Percentiles rank a stretch among this genome's conserved stretches.
Conservation (phyloP, 2,113 vertebrate genomes). For the Sylvia atricapilla region DNA sequence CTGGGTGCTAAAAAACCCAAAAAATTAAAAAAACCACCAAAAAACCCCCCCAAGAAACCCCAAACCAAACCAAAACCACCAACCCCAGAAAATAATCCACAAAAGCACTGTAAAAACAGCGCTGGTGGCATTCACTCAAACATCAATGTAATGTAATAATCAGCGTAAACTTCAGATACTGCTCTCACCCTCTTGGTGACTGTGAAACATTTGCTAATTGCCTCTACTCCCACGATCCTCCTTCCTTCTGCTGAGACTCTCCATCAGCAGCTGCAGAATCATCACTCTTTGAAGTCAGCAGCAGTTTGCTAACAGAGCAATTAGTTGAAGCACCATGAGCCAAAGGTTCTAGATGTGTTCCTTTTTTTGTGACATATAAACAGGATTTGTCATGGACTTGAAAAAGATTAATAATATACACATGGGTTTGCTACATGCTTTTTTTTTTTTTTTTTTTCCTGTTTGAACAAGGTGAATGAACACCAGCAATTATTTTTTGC, state of each 20-base stretch:
- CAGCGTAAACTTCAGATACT: background rate
- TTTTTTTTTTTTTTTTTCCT: background rate
- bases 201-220: conserved; percentile 14
- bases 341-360: background rate
- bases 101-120: background rate
- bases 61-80: background rate
- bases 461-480: background rate
- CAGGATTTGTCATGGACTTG: background rate
- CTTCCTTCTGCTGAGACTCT: background rate
- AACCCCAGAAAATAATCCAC: background rate
- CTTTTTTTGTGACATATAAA: background rate
- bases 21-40: too few species aligned
- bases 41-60: too few species aligned
- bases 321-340: conserved; percentile 5
- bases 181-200: background rate
- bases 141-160: background rate
- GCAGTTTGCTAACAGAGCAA: background rate
- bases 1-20: background rate
- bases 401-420: background rate
- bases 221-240: background rate
- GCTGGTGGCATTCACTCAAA: background rate
- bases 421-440: background rate
- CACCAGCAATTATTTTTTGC: background rate
- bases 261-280: background rate
- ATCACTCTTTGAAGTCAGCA: background rate